A percentile compares a stretch with the other conserved stretches of the same genome.
phyloP scores from a whole-genome alignment of 2,888 invertebrate species.

The Spicauda simplicius region DNA sequence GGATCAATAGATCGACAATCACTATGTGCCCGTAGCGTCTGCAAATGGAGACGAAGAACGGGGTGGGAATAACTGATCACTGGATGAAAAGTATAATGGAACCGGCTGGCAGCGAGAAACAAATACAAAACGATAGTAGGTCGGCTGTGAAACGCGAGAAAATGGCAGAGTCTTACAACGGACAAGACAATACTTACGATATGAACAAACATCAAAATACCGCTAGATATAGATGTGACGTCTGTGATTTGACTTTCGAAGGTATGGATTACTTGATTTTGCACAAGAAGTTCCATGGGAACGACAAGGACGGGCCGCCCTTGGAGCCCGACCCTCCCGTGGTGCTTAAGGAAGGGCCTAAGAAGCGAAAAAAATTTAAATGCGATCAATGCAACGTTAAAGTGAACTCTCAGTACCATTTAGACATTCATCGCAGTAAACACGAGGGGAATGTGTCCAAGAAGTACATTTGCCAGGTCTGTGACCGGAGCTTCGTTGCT shows the following conservation, averaged over 20 bases:
- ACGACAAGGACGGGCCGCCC: conserved; percentile 69
- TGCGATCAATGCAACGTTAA: conserved; percentile 80
- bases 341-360: conserved; percentile 61
- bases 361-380: conserved; percentile 75
- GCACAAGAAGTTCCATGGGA: conserved; percentile 79
- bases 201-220: conserved; percentile 65
- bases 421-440: conserved; percentile 78
- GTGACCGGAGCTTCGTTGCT: conserved; percentile 77
- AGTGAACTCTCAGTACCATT: conserved; percentile 78
- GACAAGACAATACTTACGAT: conserved; percentile 65
- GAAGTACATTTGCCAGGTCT: conserved; percentile 75
- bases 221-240: conserved; percentile 71
- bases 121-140: conserved; percentile 59
- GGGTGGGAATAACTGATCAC: conserved; percentile 69
- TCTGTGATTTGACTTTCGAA: conserved; percentile 76
- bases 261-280: conserved; percentile 75
- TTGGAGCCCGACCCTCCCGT: conserved; percentile 63
- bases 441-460: conserved; percentile 74
- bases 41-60: conserved; percentile 78
- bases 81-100: conserved; percentile 83
- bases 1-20: conserved; percentile 69
- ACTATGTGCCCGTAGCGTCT: conserved; percentile 64
- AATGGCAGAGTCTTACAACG: conserved; percentile 74
- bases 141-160: conserved; percentile 76
- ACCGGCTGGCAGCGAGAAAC: conserved; percentile 73